Evolutionary conservation across 2,888 invertebrate genomes (phyloP).

Genomic region (Artemia sinica): DNA sequence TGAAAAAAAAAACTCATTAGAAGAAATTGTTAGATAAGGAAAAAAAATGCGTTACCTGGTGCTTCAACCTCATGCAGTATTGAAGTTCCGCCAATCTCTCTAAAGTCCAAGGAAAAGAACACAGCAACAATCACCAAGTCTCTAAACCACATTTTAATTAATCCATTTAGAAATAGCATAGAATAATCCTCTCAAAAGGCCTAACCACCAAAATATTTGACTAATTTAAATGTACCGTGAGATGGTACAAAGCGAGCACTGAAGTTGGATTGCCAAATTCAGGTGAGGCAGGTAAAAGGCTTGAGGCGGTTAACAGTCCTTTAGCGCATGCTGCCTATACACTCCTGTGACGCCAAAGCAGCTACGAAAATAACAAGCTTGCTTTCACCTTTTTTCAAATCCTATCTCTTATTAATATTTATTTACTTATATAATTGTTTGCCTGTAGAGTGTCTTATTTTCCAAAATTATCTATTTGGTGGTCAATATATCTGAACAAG

Average conservation of each 20-base stretch:
- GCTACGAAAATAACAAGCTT: too few species aligned
- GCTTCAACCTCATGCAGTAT: not conserved
- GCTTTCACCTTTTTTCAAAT: too few species aligned
- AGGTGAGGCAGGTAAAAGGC: not conserved
- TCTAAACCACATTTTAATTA: slow-evolving; percentile 4
- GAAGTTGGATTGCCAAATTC: slow-evolving; percentile 4
- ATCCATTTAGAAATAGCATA: not conserved
- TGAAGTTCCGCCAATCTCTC: not conserved
- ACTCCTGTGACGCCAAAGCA: too few species aligned
- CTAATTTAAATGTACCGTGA: not conserved
- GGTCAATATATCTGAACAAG: too few species aligned
- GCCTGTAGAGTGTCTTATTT: too few species aligned
- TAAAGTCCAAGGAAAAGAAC: slow-evolving; percentile 6
- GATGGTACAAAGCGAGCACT: not conserved
- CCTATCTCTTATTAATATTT: too few species aligned
- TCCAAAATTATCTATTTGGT: too few species aligned
- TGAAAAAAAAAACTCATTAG: too few species aligned
- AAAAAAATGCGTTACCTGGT: not conserved
- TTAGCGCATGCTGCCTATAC: not conserved
- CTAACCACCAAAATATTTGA: not conserved
- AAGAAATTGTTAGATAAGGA: not conserved
- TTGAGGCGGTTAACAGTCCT: slow-evolving; percentile 11
- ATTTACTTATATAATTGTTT: too few species aligned
- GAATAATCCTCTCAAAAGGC: not conserved
- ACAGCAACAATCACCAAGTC: slow-evolving; percentile 2